A percentile compares a stretch with the other conserved stretches of the same genome.
phyloP scores from a whole-genome alignment of 53 echinoderm and acorn worm species.

The Temnopleurus reevesii region DNA sequence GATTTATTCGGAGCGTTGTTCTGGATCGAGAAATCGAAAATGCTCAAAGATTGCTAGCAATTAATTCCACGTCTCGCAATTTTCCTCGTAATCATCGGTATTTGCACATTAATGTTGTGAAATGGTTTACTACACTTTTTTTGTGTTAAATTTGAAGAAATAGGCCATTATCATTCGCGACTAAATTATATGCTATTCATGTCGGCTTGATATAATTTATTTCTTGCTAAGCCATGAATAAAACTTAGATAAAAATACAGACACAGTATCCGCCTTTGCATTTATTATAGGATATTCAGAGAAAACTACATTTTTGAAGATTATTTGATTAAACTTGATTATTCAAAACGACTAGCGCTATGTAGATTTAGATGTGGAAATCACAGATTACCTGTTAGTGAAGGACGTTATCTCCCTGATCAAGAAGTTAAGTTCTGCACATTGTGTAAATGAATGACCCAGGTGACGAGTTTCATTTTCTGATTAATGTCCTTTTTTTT shows the following conservation, averaged over 20 bases:
- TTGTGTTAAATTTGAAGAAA: not conserved
- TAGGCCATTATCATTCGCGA: too few species aligned
- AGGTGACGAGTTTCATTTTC: too few species aligned
- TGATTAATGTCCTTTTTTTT: too few species aligned
- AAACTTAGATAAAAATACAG: not conserved
- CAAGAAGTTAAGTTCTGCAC: too few species aligned
- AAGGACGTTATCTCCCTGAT: too few species aligned
- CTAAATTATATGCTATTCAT: not conserved
- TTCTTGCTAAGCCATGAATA: not conserved
- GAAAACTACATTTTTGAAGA: too few species aligned
- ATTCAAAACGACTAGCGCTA: too few species aligned
- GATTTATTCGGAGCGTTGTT: not conserved
- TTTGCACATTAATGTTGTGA: constrained; percentile 8
- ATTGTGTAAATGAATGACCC: too few species aligned
- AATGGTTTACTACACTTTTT: not conserved
- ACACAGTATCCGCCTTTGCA: not conserved
- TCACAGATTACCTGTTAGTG: too few species aligned
- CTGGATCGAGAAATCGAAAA: constrained; percentile 7
- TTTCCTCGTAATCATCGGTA: constrained; percentile 21
- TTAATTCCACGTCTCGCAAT: constrained; percentile 6
- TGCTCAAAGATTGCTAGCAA: constrained; percentile 13
- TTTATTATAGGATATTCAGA: not conserved
- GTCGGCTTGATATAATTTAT: not conserved
- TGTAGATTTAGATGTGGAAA: too few species aligned
- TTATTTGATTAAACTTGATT: too few species aligned